A percentile compares a stretch with the other conserved stretches of the same genome.
Evolutionary conservation across 2,888 invertebrate genomes (phyloP).

Genomic region (Dryobotodes eremita): DNA sequence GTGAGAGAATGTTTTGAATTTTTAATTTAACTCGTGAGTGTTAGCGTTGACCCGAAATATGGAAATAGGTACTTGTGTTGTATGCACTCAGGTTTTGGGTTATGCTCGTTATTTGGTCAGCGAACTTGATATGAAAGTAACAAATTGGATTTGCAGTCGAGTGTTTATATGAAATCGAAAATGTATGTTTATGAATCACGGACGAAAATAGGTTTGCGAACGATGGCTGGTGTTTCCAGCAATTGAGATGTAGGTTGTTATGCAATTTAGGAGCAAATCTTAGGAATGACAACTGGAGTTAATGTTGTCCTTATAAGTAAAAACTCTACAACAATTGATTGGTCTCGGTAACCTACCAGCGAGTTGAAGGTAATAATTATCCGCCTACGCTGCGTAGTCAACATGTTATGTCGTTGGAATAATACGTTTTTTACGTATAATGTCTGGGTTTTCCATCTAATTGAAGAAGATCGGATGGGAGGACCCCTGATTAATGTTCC

Average conservation of each 20-base stretch:
- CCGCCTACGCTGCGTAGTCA: constrained; percentile 69
- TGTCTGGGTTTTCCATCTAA: constrained; percentile 60
- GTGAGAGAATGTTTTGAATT: constrained; percentile 70
- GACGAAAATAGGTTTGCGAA: constrained; percentile 70
- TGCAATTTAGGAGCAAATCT: constrained; percentile 51
- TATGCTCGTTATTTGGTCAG: constrained; percentile 75
- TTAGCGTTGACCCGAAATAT: constrained; percentile 54
- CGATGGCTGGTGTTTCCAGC: constrained; percentile 55
- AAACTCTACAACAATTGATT: constrained; percentile 61
- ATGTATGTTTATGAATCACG: constrained; percentile 73
- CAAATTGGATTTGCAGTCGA: constrained; percentile 70
- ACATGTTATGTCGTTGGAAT: constrained; percentile 56
- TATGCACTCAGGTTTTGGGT: constrained; percentile 57
- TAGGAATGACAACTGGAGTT: constrained; percentile 46
- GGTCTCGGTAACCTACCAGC: constrained; percentile 40
- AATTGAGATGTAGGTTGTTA: constrained; percentile 56
- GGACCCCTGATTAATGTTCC: constrained; percentile 53
- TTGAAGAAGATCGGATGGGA: constrained; percentile 59
- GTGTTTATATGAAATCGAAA: constrained; percentile 72
- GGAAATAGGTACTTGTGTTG: constrained; percentile 42
- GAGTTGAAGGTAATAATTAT: constrained; percentile 74
- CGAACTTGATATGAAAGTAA: constrained; percentile 73
- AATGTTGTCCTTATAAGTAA: constrained; percentile 58
- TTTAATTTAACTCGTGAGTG: constrained; percentile 64
- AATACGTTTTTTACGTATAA: constrained; percentile 55